These are phyloP conservation scores for Rhagium mordax DNA, from an alignment of 2,888 invertebrate species.

Conservation along the genomic window DNA sequence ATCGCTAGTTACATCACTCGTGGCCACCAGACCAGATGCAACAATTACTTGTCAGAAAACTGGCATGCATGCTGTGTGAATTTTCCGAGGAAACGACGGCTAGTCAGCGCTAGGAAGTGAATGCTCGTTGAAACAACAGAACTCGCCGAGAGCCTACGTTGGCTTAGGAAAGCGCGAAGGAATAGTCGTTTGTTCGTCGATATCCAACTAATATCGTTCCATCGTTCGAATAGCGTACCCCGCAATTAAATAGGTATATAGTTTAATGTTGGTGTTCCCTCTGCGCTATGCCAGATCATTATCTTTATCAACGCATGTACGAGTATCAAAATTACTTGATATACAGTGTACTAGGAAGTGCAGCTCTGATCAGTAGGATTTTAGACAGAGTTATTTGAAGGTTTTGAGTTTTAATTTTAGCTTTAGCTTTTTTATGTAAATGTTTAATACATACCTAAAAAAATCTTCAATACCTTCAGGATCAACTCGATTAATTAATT, in stretches of 20 bases:
- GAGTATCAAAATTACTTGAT: background rate
- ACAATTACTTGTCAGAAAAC: constrained; percentile 25
- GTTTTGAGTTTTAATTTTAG: too few species aligned
- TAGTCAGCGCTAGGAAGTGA: constrained; percentile 13
- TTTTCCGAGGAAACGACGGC: constrained; percentile 27
- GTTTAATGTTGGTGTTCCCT: background rate
- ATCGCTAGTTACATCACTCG: constrained; percentile 42
- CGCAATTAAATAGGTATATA: background rate
- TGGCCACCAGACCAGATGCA: constrained; percentile 24
- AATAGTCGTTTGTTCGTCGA: constrained; percentile 5
- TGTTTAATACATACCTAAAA: too few species aligned
- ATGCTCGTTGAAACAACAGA: constrained; percentile 12
- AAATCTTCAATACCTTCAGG: too few species aligned
- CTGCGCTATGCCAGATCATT: background rate
- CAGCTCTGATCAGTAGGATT: background rate
- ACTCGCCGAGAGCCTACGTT: background rate
- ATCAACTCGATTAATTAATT: too few species aligned
- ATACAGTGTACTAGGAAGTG: background rate
- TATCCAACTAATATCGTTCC: background rate
- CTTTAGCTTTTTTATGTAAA: too few species aligned
- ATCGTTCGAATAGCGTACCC: background rate
- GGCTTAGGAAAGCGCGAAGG: constrained; percentile 25
- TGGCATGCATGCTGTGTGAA: constrained; percentile 21
- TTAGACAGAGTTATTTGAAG: too few species aligned
- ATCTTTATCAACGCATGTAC: constrained; percentile 2